phyloP scores from a whole-genome alignment of 2,888 invertebrate species.

The Tenodera sinensis region DNA sequence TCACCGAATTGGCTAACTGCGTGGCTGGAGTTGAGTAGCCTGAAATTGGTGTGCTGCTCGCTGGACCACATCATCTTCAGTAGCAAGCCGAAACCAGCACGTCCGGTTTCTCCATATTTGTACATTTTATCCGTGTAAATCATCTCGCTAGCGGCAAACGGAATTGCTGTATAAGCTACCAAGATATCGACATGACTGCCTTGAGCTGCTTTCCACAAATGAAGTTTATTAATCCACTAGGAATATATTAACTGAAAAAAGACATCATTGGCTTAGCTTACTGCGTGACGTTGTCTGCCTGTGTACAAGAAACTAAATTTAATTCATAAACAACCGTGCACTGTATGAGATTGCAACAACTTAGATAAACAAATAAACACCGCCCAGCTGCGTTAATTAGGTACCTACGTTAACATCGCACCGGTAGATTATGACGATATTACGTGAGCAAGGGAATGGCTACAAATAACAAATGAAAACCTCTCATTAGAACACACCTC shows the following conservation, averaged over 20 bases:
- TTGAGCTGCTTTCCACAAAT: neutral
- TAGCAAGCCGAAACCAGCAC: neutral
- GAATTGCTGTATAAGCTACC: neutral
- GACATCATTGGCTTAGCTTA: neutral
- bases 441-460: too few relatives aligned
- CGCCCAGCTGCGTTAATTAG: too few relatives aligned
- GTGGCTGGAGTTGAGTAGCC: neutral
- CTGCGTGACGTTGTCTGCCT: too few relatives aligned
- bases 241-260: neutral
- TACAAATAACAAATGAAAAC: too few relatives aligned
- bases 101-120: neutral
- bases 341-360: too few relatives aligned
- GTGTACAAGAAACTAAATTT: too few relatives aligned
- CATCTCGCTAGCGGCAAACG: neutral
- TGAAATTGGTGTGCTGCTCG: neutral
- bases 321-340: too few relatives aligned
- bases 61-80: neutral
- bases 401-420: too few relatives aligned
- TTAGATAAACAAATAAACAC: too few relatives aligned
- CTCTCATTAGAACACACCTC: too few relatives aligned
- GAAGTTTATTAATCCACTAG: neutral
- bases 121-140: neutral
- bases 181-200: neutral
- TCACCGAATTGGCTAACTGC: neutral
- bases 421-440: too few relatives aligned